Evolutionary conservation across 2,113 vertebrate species (phyloP).

Genomic region (Cyanistes caeruleus): DNA sequence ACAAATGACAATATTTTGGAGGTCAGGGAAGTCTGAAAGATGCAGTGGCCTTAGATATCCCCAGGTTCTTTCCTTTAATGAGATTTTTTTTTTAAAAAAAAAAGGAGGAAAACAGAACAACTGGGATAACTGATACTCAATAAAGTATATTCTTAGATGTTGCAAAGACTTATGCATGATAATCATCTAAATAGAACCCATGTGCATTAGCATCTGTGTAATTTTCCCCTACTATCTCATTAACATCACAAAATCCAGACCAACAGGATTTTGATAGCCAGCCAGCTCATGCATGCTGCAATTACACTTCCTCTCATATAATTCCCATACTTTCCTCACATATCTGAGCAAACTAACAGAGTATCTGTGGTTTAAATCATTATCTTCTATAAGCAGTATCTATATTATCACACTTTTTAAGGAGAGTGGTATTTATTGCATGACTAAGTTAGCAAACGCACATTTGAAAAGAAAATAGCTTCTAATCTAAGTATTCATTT

Average conservation of each 20-base stretch:
- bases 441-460: constrained; percentile 27
- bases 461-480: constrained; percentile 52
- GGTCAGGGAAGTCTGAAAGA: neutral
- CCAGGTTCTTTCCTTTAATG: neutral
- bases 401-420: neutral
- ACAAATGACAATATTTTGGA: neutral
- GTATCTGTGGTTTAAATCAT: neutral
- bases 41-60: neutral
- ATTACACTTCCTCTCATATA: neutral
- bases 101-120: neutral
- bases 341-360: neutral
- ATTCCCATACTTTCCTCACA: neutral
- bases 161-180: neutral
- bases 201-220: neutral
- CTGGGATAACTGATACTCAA: neutral
- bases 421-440: constrained; percentile 28
- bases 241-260: constrained; percentile 12
- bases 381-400: neutral
- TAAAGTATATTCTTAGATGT: neutral
- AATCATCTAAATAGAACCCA: neutral
- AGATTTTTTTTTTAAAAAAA: neutral
- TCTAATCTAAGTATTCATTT: constrained; percentile 65
- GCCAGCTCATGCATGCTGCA: neutral
- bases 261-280: neutral
- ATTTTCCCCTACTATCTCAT: constrained; percentile 1